Percentiles rank a stretch among this genome's conserved stretches.
These are phyloP conservation scores for Drosophila insularis DNA, from an alignment of 1,140 invertebrate species.

Conservation along the genomic window DNA sequence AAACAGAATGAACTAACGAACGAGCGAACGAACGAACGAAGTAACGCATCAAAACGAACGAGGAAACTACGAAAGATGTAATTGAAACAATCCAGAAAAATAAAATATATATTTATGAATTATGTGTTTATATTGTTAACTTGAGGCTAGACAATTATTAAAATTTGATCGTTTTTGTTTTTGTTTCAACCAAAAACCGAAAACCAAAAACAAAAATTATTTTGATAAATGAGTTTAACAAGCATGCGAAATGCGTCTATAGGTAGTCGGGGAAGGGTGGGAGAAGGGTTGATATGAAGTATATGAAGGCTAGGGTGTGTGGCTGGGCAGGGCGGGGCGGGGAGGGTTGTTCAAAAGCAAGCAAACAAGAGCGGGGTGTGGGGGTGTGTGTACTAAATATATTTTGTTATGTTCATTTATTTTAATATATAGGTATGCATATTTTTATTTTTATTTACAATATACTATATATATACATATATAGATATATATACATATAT, in stretches of 20 bases:
- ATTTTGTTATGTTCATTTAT: background rate
- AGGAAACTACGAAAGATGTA: slow-evolving; percentile 63
- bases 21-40: slow-evolving; percentile 51
- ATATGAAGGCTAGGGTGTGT: too few species aligned
- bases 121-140: background rate
- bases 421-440: background rate
- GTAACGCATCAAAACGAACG: slow-evolving; percentile 10
- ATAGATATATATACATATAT: too few species aligned
- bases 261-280: background rate
- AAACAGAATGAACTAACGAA: slow-evolving; percentile 56
- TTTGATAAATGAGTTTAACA: slow-evolving; percentile 10
- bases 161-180: background rate
- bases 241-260: background rate
- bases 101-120: too few species aligned
- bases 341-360: background rate
- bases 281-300: too few species aligned
- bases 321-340: background rate
- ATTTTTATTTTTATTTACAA: too few species aligned
- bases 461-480: too few species aligned
- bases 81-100: slow-evolving; percentile 11
- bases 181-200: background rate
- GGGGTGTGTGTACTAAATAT: background rate
- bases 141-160: slow-evolving; percentile 5
- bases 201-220: background rate
- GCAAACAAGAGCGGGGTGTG: background rate